A percentile compares a stretch with the other conserved stretches of the same genome.
These are phyloP conservation scores for Zaprionus nigranus DNA, from an alignment of 1,140 invertebrate genomes.

Conservation along the genomic window DNA sequence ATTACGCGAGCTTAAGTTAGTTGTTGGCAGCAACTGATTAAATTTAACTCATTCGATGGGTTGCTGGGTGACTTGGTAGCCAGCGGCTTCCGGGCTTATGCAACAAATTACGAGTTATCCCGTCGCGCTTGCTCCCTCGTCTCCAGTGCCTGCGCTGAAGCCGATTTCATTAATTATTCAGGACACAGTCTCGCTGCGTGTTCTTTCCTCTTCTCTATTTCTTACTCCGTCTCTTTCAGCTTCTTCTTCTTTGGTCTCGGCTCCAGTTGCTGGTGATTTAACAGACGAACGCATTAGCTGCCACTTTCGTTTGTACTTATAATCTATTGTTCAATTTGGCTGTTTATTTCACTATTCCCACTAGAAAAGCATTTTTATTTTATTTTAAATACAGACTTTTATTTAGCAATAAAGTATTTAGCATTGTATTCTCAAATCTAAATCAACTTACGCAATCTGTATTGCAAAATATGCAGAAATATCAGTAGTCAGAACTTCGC, in stretches of 20 bases:
- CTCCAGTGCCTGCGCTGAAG: slow-evolving; percentile 22
- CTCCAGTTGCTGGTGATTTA: slow-evolving; percentile 50
- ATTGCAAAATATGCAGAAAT: no score
- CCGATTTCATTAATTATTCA: slow-evolving; percentile 76
- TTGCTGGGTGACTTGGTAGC: background rate
- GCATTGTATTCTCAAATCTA: no score
- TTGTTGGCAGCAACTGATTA: slow-evolving; percentile 56
- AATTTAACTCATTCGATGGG: slow-evolving; percentile 50
- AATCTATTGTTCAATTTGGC: no score
- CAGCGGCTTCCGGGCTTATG: slow-evolving; percentile 29
- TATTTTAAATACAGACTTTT: background rate
- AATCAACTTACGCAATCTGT: no score
- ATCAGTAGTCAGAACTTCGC: no score
- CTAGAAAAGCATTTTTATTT: background rate
- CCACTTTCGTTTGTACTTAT: background rate
- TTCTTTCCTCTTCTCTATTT: background rate
- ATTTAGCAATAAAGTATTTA: no score
- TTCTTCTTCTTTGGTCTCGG: background rate
- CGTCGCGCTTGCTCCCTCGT: background rate
- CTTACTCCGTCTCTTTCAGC: background rate
- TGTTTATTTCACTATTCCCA: background rate
- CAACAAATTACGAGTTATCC: slow-evolving; percentile 58
- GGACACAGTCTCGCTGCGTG: slow-evolving; percentile 41
- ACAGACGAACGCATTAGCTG: slow-evolving; percentile 25
- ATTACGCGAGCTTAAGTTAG: slow-evolving; percentile 43